Evolutionary conservation across 2,113 vertebrate species (phyloP), one percentile per base, ranked within the genome.

Genomic region (Chloroceryle aenea): DNA sequence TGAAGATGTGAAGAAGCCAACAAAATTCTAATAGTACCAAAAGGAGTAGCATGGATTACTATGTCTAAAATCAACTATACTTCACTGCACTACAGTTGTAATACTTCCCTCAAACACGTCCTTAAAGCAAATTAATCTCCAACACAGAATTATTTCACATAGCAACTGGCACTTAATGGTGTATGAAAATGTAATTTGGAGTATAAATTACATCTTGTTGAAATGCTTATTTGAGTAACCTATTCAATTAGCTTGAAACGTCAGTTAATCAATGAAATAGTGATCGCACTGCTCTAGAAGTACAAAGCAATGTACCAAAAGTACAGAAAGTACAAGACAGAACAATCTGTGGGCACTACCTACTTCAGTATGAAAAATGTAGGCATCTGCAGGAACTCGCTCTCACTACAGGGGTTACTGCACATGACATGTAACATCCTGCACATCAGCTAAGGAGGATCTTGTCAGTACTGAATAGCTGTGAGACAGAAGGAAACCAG

Each of bases 161-260:
- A 55, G 61, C 55, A 86, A 92, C 55, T 47, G 23, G 36, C 56
- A 84, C 40, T 58, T 84, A 90, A 93, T 74, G 55, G 47, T 63
- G 59, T 95, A 71, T 68, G 56, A 90, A 95, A 97, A 92, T 25
- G 55, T 59, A 92, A 86, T 88, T 89, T 87, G 52, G 48, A 87
- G 29, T 89, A 93, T 58, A 85, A 94, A 95, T 95, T 75, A 91
- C 69, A 85, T 55, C 85, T 94, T 73, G 63, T 38, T 89, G 82
- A 94, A 92, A 91, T 85, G 40, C 58, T 79, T 94, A 68, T 85
- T 66, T 73, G 58, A 85, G 45, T 48, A 67, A 94, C 64, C 84
- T 93, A 71, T 27, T 20, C 72, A 42, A 86, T 83, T 85, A 87
- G 36, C 45, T 69, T 58, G 45, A 96, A 95, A 69, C 42, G 90